These are phyloP conservation scores for Aptenodytes forsteri DNA, from an alignment of 2,113 vertebrate genomes.

Conservation along the genomic window DNA sequence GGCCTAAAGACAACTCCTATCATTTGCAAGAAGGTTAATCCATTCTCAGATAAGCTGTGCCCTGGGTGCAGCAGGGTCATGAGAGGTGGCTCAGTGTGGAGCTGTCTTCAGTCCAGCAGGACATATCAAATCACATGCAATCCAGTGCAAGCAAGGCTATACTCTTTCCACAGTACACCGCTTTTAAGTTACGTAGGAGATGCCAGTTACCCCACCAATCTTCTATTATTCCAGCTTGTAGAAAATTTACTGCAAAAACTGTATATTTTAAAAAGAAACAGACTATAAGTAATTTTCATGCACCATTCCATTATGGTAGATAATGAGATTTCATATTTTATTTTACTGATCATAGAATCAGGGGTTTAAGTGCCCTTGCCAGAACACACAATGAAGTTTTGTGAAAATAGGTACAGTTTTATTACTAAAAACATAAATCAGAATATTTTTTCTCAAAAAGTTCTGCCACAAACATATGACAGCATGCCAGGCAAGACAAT, in stretches of 20 bases:
- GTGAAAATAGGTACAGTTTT: not conserved
- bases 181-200: not conserved
- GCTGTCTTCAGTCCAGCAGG: not conserved
- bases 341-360: conserved; percentile 2
- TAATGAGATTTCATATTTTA: conserved; percentile 13
- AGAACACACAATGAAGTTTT: not conserved
- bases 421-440: not conserved
- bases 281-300: not conserved
- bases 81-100: fast-evolving
- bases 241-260: not conserved
- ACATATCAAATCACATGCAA: not conserved
- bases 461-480: not conserved
- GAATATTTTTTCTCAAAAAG: not conserved
- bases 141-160: not conserved
- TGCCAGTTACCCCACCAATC: not conserved
- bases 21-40: not conserved
- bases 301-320: not conserved
- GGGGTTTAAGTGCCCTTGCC: conserved; percentile 25
- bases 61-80: not conserved
- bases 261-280: not conserved
- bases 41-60: not conserved
- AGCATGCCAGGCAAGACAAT: not conserved
- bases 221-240: not conserved
- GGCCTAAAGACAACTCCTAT: not conserved
- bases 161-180: not conserved